Base-by-base conservation (phyloP, 2,113 vertebrate species). In the Macroglossus sobrinus region DNA sequence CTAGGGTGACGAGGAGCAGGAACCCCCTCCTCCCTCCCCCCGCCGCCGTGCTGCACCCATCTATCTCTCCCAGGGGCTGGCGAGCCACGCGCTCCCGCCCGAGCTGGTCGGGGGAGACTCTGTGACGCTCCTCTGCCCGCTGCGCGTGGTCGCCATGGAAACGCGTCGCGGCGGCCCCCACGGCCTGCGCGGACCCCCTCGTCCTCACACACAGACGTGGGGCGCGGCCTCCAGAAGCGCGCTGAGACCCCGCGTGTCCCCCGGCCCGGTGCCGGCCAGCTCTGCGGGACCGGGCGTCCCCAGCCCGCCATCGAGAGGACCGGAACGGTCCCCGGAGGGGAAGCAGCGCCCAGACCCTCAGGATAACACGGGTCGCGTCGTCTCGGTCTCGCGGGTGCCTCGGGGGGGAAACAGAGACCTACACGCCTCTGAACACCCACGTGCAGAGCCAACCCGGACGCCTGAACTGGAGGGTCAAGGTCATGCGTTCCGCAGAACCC, bases 401-500 rank as follows among this genome's bases (percentile, higher is more conserved):
- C 8, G 38, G 47, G 81, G 81, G 33, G 78, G 81, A 84, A 92
- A 26, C 66, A 26, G 69, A 43, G 76, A 21, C 93, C 64, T 84
- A 66, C 80, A 88, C n/a, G 38, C 84, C 63, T 69, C 68, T 76
- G 94, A 96, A 95, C 96, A 79, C 0, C 9, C 81, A 96, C 96
- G 85, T 89, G 91, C 68, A 91, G 94, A 43, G n/a, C 45, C 75
- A 97, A 96, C 95, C 94, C 71, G 95, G 91, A 79, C 50, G 43
- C 22, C 35, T 80, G 81, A 93, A 87, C 57, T 66, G 33, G 7
- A 12, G 1, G 57, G 40, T 74, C 91, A 86, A 86, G 91, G 82
- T 91, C 89, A 79, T 76, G 40, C 82, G 79, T 72, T 94, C 85
- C 79, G 82, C 76, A 0, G 2, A 91, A 91, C 80, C 63, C 63